These are phyloP conservation scores for Sminthurinus aureus DNA, from an alignment of 2,888 invertebrate genomes.

Conservation along the genomic window DNA sequence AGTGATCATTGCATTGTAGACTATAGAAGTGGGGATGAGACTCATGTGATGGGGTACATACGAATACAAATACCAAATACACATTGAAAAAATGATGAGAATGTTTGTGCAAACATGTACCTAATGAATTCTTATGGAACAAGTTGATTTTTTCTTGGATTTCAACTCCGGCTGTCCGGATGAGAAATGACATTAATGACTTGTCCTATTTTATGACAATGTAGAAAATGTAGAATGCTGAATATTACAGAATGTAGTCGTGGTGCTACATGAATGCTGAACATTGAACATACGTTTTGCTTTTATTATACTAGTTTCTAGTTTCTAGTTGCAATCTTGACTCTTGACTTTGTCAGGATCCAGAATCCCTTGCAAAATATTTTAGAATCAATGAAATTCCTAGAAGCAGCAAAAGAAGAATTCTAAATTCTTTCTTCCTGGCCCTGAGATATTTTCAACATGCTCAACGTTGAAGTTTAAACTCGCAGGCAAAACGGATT, in stretches of 20 bases:
- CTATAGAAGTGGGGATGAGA: no score
- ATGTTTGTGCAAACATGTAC: no score
- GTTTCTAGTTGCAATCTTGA: background rate
- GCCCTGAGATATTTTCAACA: background rate
- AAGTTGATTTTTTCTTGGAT: background rate
- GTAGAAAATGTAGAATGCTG: no score
- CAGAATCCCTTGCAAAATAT: slow-evolving; percentile 2
- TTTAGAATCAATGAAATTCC: slow-evolving; percentile 10
- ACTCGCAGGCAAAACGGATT: no score
- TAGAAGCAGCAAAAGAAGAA: background rate
- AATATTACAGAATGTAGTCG: no score
- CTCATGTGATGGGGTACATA: no score
- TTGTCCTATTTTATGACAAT: slow-evolving; percentile 27
- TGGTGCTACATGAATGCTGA: no score
- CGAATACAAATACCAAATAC: background rate
- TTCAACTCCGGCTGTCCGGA: background rate
- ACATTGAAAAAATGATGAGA: background rate
- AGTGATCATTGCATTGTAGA: background rate
- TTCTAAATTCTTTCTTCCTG: background rate
- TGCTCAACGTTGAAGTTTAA: no score
- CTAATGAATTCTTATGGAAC: background rate
- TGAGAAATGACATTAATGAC: slow-evolving; percentile 32
- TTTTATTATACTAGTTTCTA: no score
- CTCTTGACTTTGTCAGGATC: background rate
- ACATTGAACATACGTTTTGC: no score